Conservation (phyloP, 2,888 invertebrate genomes). For the Helicoverpa assulta region DNA sequence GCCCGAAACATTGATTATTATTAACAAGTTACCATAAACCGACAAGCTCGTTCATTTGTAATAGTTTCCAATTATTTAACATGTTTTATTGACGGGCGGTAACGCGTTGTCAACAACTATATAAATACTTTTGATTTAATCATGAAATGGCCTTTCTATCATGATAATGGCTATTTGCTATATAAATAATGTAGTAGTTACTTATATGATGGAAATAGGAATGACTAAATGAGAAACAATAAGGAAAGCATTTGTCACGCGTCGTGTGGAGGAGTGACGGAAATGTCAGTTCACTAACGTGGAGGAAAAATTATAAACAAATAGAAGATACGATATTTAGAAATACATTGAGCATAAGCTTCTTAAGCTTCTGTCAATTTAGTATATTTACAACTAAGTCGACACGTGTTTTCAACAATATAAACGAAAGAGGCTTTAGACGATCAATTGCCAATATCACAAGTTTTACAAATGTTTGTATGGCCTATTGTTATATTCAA, state of each 20-base stretch:
- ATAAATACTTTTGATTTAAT: conserved; percentile 13
- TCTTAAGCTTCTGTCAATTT: too few relatives aligned
- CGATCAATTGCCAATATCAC: too few relatives aligned
- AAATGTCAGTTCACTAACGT: too few relatives aligned
- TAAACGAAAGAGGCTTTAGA: too few relatives aligned
- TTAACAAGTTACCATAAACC: conserved; percentile 25
- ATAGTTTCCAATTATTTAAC: conserved; percentile 25
- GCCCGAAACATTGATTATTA: conserved; percentile 27
- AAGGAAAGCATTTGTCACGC: not conserved
- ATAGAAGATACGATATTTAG: too few relatives aligned
- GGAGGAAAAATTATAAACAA: too few relatives aligned
- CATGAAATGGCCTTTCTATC: not conserved
- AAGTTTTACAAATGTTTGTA: too few relatives aligned
- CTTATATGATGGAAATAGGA: not conserved
- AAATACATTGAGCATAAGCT: too few relatives aligned
- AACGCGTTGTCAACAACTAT: conserved; percentile 7
- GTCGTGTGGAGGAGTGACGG: too few relatives aligned
- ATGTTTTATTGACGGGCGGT: conserved; percentile 36
- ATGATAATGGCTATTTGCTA: not conserved
- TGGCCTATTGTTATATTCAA: too few relatives aligned
- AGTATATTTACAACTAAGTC: too few relatives aligned
- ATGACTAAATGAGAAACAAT: not conserved
- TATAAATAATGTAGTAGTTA: not conserved
- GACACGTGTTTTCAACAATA: too few relatives aligned
- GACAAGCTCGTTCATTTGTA: conserved; percentile 28